phyloP scores from a whole-genome alignment of 2,113 vertebrate genomes.

The Dasyornis broadbenti region DNA sequence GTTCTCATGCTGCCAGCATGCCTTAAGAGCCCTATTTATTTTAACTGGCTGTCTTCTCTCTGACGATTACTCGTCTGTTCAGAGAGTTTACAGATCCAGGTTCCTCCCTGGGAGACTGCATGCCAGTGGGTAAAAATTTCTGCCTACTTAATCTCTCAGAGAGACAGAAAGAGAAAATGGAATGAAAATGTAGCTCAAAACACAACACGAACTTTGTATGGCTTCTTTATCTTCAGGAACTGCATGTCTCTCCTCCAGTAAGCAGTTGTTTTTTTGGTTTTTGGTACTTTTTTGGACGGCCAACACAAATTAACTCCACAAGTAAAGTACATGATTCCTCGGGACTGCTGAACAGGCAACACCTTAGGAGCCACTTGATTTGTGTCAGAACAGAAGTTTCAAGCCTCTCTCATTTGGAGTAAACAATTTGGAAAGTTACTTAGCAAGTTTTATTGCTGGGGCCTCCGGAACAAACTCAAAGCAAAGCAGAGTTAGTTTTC shows the following conservation, averaged over 20 bases:
- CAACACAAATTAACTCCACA: background rate
- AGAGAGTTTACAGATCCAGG: background rate
- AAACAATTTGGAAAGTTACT: background rate
- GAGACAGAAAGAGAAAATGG: background rate
- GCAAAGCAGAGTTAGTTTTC: background rate
- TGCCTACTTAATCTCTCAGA: background rate
- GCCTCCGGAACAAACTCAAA: background rate
- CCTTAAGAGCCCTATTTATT: slow-evolving; percentile 11
- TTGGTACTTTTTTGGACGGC: background rate
- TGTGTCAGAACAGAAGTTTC: background rate
- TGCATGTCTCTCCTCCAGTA: background rate
- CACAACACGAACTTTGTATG: rapidly evolving
- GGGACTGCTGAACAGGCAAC: background rate
- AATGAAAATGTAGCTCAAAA: background rate
- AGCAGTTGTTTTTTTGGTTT: background rate
- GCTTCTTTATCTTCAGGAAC: background rate
- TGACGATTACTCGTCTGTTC: background rate
- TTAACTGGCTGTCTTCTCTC: slow-evolving; percentile 2
- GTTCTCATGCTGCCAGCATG: background rate
- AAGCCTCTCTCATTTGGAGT: background rate
- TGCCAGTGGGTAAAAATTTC: background rate
- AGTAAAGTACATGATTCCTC: background rate
- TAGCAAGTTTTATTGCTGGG: background rate
- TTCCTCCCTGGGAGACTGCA: background rate
- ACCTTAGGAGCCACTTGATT: background rate